A percentile compares a stretch with the other conserved stretches of the same genome.
Evolutionary conservation across 2,113 vertebrate species (phyloP).

Genomic region (Peromyscus leucopus): DNA sequence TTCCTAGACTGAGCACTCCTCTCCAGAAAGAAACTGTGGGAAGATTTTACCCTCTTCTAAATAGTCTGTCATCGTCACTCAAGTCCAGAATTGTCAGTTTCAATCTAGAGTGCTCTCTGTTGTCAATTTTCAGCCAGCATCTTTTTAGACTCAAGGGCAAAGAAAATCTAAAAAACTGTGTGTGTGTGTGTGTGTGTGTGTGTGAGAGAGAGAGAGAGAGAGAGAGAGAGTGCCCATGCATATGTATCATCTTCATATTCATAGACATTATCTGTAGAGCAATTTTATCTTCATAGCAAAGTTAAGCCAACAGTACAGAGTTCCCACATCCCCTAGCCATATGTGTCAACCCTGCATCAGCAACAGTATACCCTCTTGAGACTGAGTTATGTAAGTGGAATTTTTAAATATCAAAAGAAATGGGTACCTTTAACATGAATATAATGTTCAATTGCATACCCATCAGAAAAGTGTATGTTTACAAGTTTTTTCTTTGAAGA

Average conservation of each 20-base stretch:
- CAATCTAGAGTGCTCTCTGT: neutral
- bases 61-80: neutral
- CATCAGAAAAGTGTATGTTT: neutral
- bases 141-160: neutral
- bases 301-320: neutral
- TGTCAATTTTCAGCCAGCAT: neutral
- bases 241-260: neutral
- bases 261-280: neutral
- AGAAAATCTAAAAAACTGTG: neutral
- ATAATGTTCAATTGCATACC: neutral
- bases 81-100: neutral
- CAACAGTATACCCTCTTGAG: neutral
- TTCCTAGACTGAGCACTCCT: neutral
- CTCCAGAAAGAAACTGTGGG: neutral
- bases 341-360: rapidly evolving
- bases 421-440: neutral
- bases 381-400: neutral
- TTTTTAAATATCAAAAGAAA: conserved; percentile 3
- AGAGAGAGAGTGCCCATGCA: neutral
- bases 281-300: neutral
- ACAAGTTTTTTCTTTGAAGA: conserved; percentile 10
- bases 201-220: neutral
- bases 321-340: neutral
- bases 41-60: neutral
- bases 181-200: no score